Evolutionary conservation across 2,113 vertebrate species (phyloP), one percentile per base, ranked within the genome.

Genomic region (Anthoscopus minutus): DNA sequence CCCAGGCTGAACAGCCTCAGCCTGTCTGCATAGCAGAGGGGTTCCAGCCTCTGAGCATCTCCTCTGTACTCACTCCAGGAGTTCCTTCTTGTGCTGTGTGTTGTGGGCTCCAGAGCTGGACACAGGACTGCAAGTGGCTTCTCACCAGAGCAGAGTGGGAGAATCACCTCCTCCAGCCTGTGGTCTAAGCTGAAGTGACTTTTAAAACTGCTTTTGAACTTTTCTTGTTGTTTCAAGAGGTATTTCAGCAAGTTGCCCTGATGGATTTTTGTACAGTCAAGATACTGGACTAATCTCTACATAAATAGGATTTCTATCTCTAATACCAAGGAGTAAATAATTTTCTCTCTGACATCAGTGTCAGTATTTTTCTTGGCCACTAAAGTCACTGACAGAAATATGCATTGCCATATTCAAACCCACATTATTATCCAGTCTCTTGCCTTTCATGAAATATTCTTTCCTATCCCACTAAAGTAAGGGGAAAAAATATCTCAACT

Each of bases 401-500:
- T 7, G 16, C 42, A 14, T 12, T 42, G 48, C 31, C 35, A 40
- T 21, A 62, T 33, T 30, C 61, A 58, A 81, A 42, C 21, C 42
- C 30, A 30, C 23, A 11, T 50, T 44, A 27, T 60, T 84, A 22
- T 64, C 30, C 48, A 47, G 3, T 11, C 21, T 15, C 16, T 47
- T 10, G 2, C 31, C 37, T 14, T 73, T 15, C 25, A 45, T 7
- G 1, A 67, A 77, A 25, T 35, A 20, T 8, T 42, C 78, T 57
- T 70, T 47, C 22, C 27, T n/a, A 11, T 22, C 13, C n/a, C 33
- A 35, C 2, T 30, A 28, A 31, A 4, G 28, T 10, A 3, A 9
- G 3, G 7, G 11, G 7, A 2, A 8, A 35, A 42, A 58, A 30
- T 1, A 62, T 9, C 33, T 44, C 30, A 21, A 0, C 1, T 60